These are phyloP conservation scores for Atopsyche davidsoni DNA, from an alignment of 1,140 invertebrate genomes.

Conservation along the genomic window DNA sequence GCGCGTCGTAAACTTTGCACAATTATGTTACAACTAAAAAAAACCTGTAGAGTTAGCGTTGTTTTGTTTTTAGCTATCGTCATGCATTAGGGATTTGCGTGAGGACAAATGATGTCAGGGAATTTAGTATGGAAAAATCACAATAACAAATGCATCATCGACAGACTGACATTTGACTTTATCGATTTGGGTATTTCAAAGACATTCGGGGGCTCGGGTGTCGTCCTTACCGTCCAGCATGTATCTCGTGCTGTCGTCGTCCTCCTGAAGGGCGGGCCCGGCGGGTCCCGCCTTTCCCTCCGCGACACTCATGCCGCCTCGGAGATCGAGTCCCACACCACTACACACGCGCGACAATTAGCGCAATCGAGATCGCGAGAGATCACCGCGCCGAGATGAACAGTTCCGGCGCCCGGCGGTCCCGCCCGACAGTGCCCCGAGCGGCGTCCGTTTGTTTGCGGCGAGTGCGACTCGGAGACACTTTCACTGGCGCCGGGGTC, in stretches of 20 bases:
- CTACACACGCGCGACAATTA: constrained; percentile 1
- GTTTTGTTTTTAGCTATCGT: neutral
- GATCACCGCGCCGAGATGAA: neutral
- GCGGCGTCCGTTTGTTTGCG: neutral
- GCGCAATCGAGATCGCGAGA: constrained; percentile 3
- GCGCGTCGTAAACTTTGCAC: no score
- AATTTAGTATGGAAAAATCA: neutral
- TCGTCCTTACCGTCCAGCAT: constrained; percentile 27
- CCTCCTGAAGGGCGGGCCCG: constrained; percentile 13
- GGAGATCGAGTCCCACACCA: neutral
- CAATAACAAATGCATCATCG: neutral
- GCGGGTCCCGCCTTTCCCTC: constrained; percentile 15
- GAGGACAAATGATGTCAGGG: neutral
- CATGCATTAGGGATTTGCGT: neutral
- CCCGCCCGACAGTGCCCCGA: no score
- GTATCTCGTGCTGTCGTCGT: constrained; percentile 24
- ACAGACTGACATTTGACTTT: neutral
- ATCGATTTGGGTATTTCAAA: no score
- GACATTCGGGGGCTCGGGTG: neutral
- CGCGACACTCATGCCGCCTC: constrained; percentile 16
- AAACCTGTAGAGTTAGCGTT: no score
- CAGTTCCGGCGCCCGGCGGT: neutral
- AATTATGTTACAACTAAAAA: no score
- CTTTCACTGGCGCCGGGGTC: constrained; percentile 4
- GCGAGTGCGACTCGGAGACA: neutral